These are phyloP conservation scores for Pedetes capensis DNA, from an alignment of 2,113 vertebrate genomes.

Conservation along the genomic window DNA sequence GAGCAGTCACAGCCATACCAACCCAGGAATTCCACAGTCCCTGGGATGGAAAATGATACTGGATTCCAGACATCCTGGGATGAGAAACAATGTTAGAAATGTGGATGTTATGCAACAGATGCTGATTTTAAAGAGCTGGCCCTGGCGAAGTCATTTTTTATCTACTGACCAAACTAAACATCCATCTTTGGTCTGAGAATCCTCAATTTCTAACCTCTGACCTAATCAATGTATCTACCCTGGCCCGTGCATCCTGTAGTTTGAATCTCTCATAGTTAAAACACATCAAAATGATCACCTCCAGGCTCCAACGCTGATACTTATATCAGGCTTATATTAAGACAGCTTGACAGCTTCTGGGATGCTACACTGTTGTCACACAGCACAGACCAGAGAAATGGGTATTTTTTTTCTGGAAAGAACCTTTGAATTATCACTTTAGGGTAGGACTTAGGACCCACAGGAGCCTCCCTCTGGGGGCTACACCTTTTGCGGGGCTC, in stretches of 20 bases:
- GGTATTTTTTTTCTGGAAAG: background rate
- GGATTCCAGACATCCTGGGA: background rate
- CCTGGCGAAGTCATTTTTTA: background rate
- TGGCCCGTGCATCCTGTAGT: background rate
- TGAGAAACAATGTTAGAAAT: background rate
- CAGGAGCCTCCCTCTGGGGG: no score
- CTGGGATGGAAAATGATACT: background rate
- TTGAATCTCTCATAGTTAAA: background rate
- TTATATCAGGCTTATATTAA: no score
- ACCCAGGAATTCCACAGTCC: background rate
- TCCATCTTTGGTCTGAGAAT: background rate
- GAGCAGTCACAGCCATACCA: fast-evolving
- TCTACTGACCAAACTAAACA: background rate
- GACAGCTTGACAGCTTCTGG: no score
- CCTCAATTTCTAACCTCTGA: background rate
- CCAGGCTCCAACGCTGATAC: no score
- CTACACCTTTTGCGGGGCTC: no score
- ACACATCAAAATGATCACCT: background rate
- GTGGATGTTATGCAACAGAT: background rate
- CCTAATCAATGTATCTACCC: background rate
- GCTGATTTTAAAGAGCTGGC: background rate
- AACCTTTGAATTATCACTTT: background rate
- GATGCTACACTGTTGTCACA: no score
- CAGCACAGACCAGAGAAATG: background rate
- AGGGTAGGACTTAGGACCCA: no score